Percentiles rank a stretch among this genome's conserved stretches.
phyloP scores from a whole-genome alignment of 2,113 vertebrate species.

The Cygnus atratus region DNA sequence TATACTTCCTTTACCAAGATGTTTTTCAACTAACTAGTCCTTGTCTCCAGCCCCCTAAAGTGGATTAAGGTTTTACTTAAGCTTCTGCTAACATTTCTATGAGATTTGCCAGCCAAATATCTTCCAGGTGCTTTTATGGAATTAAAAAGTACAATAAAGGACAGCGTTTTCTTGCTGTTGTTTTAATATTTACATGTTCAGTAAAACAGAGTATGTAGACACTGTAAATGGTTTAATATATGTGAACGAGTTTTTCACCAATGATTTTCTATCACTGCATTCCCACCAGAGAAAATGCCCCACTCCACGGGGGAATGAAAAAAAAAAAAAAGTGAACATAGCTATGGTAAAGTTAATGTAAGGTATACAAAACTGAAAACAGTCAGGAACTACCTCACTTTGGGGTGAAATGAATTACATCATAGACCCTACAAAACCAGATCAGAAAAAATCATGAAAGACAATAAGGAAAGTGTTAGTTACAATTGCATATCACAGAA shows the following conservation, averaged over 20 bases:
- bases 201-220: neutral
- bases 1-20: neutral
- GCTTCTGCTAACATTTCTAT: neutral
- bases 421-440: neutral
- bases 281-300: neutral
- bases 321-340: neutral
- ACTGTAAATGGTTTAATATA: neutral
- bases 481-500: accelerated
- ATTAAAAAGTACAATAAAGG: neutral
- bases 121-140: neutral
- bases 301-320: neutral
- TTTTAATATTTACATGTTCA: neutral
- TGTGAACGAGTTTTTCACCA: neutral
- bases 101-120: neutral
- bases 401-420: neutral
- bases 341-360: neutral
- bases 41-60: neutral
- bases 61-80: neutral
- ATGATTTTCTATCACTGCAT: neutral
- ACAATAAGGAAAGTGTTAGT: neutral
- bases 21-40: neutral
- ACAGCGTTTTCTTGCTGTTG: neutral
- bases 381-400: neutral
- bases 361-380: neutral
- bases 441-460: neutral